Base-by-base conservation (phyloP, 1,140 invertebrate species). In the Papilio dardanus region DNA sequence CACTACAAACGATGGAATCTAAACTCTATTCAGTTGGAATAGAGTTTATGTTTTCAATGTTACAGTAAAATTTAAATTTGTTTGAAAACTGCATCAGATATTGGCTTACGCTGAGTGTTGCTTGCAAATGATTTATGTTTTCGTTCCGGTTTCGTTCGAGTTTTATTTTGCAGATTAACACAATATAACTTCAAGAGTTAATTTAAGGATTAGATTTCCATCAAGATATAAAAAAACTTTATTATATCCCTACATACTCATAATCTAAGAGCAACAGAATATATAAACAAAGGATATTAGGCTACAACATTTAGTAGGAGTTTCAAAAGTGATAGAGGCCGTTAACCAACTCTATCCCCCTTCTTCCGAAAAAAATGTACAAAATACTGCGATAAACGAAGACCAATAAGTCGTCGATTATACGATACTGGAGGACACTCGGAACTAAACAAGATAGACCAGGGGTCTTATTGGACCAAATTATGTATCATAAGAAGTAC, bases 91-190 rank as follows among this genome's bases (percentile, higher is more conserved):
- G 65, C 80, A 85, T 88, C 86, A 85, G 85, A 88, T 88, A 86
- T 87, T 88, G 85, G 84, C 83, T 86, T 79, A 83, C 76, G 80
- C 50, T 82, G 78, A 80, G 79, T 84, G 78, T 81, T 84, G 77
- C 81, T 84, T 82, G 78, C 80, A 83, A 85, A 86, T 87, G 85
- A 90, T 88, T 88, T 88, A 88, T 88, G 86, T 42, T 76, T 87
- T 86, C 76, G 78, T 86, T 86, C 79, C 82, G 81, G 81, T 88
- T 77, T 77, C 76, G 46, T 80, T 66, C 79, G 75, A 78, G 75
- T 78, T 77, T 80, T 80, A 74, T 79, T 79, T 76, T 77, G 66
- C 42, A 74, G 69, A 77, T 74, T 62, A 75, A 12, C 54, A 75
- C 71, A 54, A 75, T 77, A 40, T 58, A n/a, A 21, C 46, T 69